phyloP scores from a whole-genome alignment of 2,888 invertebrate species.

The Harpagoxenus sublaevis region DNA sequence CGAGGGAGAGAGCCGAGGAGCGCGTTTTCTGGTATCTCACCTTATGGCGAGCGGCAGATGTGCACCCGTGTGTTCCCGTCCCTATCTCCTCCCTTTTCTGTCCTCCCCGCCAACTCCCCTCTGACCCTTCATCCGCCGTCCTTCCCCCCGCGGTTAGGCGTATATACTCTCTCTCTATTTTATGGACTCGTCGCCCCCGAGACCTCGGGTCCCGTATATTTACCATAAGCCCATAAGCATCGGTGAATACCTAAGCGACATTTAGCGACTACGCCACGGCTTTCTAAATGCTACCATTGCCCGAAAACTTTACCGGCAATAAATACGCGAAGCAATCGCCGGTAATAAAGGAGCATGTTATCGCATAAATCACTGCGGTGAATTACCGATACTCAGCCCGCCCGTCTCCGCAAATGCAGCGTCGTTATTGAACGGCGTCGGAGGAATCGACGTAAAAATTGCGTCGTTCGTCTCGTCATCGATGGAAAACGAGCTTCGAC shows the following conservation, averaged over 20 bases:
- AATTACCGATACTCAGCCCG: constrained; percentile 31
- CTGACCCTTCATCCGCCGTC: constrained; percentile 25
- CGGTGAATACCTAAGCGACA: constrained; percentile 69
- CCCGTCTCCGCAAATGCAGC: not conserved
- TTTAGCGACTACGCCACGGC: constrained; percentile 61
- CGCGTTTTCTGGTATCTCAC: constrained; percentile 81
- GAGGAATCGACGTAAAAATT: not conserved
- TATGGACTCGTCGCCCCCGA: constrained; percentile 76
- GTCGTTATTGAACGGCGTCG: constrained; percentile 2
- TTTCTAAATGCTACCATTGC: constrained; percentile 61
- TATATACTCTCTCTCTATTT: constrained; percentile 60
- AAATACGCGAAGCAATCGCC: constrained; percentile 39
- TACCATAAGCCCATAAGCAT: constrained; percentile 70
- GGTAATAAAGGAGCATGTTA: constrained; percentile 47
- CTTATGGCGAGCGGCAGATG: constrained; percentile 83
- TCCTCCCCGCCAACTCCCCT: not conserved
- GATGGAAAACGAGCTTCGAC: not conserved
- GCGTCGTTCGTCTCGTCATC: not conserved
- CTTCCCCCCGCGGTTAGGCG: not conserved
- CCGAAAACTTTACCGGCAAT: constrained; percentile 50
- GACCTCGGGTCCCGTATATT: constrained; percentile 62
- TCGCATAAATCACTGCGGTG: constrained; percentile 56
- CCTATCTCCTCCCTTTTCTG: constrained; percentile 34
- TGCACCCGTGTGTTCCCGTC: constrained; percentile 67
- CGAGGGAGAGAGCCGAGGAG: constrained; percentile 74